These are phyloP conservation scores for Polyergus mexicanus DNA, from an alignment of 1,140 invertebrate genomes.

Conservation along the genomic window DNA sequence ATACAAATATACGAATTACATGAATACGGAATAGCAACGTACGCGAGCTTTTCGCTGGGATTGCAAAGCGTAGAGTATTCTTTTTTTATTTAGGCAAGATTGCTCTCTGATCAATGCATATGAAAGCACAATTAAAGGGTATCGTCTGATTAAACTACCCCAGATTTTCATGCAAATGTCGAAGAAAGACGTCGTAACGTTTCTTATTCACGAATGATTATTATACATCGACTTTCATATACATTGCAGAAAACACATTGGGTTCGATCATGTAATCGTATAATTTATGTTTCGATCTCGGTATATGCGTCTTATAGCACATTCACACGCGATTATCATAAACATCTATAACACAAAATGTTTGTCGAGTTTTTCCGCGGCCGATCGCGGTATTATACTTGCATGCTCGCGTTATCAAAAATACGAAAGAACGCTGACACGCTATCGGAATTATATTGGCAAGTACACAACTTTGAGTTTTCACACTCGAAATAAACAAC, in stretches of 20 bases:
- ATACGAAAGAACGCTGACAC: conserved; percentile 48
- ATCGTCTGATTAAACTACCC: not conserved
- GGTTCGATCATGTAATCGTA: conserved; percentile 2
- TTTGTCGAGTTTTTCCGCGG: not conserved
- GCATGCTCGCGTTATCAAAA: conserved; percentile 62
- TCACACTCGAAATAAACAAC: conserved; percentile 65
- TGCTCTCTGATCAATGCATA: not conserved
- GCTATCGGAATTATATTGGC: conserved; percentile 71
- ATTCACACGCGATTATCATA: conserved; percentile 49
- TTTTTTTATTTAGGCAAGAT: conserved; percentile 33
- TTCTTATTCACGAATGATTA: conserved; percentile 17
- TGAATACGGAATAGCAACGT: conserved; percentile 43
- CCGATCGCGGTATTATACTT: conserved; percentile 2
- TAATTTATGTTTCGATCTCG: conserved; percentile 25
- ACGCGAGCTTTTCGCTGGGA: conserved; percentile 43
- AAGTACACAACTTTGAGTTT: conserved; percentile 67
- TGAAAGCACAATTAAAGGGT: not conserved
- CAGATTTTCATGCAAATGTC: not conserved
- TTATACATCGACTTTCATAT: conserved; percentile 50
- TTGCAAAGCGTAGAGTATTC: conserved; percentile 44
- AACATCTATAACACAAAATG: conserved; percentile 49
- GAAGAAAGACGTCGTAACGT: not conserved
- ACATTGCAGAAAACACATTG: conserved; percentile 39
- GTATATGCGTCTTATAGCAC: conserved; percentile 21
- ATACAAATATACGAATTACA: conserved; percentile 57